Evolutionary conservation across 2,797 vertebrate species (phyloP).

Genomic region (Tapera naevia): DNA sequence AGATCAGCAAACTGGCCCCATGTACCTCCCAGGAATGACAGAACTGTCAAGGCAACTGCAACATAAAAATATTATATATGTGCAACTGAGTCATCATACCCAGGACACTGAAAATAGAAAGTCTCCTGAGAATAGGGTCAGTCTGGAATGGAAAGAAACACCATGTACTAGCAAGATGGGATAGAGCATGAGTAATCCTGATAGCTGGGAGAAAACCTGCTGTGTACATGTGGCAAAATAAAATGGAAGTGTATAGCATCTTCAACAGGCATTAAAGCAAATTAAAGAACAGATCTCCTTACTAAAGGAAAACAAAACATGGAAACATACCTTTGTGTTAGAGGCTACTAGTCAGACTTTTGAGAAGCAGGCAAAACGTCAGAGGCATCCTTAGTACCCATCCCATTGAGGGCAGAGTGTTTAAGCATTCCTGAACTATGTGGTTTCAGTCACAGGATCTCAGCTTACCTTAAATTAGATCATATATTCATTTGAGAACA

Average conservation of each 20-base stretch:
- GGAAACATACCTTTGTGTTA: neutral
- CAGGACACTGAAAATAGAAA: constrained; percentile 38
- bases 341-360: neutral
- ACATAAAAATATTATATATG: neutral
- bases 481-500: constrained; percentile 40
- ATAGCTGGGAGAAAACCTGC: neutral
- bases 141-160: constrained; percentile 47
- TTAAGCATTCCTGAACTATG: constrained; percentile 32
- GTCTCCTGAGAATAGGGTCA: constrained; percentile 41
- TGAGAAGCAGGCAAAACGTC: neutral
- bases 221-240: neutral
- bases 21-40: neutral
- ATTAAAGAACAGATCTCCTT: neutral
- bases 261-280: neutral
- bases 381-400: neutral
- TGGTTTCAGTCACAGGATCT: constrained; percentile 14
- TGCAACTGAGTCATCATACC: constrained; percentile 26
- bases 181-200: constrained; percentile 4
- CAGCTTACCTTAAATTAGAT: constrained; percentile 37
- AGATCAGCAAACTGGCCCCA: neutral
- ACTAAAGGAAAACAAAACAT: neutral
- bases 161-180: neutral
- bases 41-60: neutral
- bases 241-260: neutral
- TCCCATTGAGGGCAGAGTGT: neutral